Evolutionary conservation across 2,797 vertebrate species (phyloP), one percentile per base, ranked within the genome.

Genomic region (Pangasius krempfi): DNA sequence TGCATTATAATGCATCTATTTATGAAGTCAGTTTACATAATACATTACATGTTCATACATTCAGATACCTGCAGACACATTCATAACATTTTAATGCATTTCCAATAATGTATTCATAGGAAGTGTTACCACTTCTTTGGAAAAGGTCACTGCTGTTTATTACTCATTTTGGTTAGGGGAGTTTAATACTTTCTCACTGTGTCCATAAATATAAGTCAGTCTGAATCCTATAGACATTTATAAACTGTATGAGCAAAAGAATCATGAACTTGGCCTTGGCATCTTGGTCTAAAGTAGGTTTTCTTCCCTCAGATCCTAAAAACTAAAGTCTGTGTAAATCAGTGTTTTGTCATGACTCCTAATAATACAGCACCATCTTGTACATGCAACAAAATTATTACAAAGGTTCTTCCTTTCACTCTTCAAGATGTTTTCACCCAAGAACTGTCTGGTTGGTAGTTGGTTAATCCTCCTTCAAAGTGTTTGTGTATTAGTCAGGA

Each of bases 111-210:
- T 13, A 18, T 58, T 80, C 20, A 58, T 58, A 58, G n/a, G 16
- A 56, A 37, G 1, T 58, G n/a, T 6, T 12, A 37, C 20, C 27
- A 30, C 84, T 86, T 89, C 60, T 60, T 84, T 40, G 22, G 82
- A 86, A 92, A 93, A 92, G 90, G 90, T 92, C 91, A 92, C n/a
- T 52, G 30, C 33, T 86, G 73, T 33, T 64, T 89, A 84, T 90
- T 90, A 87, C 90, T 92, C 89, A 89, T 91, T 93, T 90, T 56
- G 72, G 87, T 86, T 90, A 89, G 89, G 62, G 66, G 85, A 89
- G 89, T 92, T 92, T 91, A 82, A 90, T 91, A 91, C 89, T 90
- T 89, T 89, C 84, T 85, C n/a, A 66, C 70, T 79, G 80, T 87
- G 85, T 90, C 76, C 68, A 87, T 92, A 91, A 92, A 92, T 89